Evolutionary conservation across 2,113 vertebrate species (phyloP).

Genomic region (Tenebrosternarchus preto): DNA sequence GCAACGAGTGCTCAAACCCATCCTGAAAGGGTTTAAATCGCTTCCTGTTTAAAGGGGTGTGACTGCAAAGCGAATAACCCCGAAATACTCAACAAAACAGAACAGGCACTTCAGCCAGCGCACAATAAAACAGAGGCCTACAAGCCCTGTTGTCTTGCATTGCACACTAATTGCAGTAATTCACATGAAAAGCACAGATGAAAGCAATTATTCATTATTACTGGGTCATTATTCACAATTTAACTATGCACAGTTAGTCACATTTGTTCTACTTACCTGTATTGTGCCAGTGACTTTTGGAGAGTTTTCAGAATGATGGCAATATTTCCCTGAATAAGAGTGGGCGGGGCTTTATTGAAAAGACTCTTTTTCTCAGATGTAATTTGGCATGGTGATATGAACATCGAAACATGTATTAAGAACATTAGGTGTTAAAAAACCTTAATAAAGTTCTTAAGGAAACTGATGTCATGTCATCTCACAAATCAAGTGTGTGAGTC

Average conservation of each 20-base stretch:
- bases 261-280: background rate
- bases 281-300: background rate
- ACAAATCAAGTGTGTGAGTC: too few relatives aligned
- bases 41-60: too few relatives aligned
- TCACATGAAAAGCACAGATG: background rate
- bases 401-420: too few relatives aligned
- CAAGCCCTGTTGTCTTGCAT: background rate
- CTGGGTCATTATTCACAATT: background rate
- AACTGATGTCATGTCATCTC: too few relatives aligned
- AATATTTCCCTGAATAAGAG: background rate
- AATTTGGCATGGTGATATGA: too few relatives aligned
- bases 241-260: background rate
- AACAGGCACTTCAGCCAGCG: background rate
- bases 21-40: background rate
- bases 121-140: background rate
- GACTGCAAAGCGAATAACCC: too few relatives aligned
- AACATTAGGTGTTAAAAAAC: background rate
- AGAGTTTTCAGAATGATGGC: background rate
- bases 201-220: constrained; percentile 15
- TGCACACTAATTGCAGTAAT: background rate
- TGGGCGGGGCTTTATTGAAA: background rate
- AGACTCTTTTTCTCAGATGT: background rate
- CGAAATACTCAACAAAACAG: background rate
- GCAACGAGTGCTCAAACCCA: background rate
- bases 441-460: background rate